Percentiles rank a stretch among this genome's conserved stretches.
Evolutionary conservation across 2,797 vertebrate genomes (phyloP).

Genomic region (Chelon labrosus): DNA sequence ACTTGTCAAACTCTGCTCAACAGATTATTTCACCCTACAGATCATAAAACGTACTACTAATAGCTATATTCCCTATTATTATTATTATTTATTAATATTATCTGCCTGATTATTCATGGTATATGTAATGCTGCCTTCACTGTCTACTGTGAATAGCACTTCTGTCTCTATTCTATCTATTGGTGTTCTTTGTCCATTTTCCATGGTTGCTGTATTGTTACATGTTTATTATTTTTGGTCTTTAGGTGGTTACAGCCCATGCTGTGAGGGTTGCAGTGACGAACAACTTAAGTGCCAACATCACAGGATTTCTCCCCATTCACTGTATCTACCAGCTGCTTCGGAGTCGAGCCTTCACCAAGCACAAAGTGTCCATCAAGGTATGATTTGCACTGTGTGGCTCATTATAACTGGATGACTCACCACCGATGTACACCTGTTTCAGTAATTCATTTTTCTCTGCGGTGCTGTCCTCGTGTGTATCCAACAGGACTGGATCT

Average conservation of each 20-base stretch:
- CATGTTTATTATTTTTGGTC: slow-evolving; percentile 1
- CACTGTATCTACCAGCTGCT: slow-evolving; percentile 99
- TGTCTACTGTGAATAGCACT: too few relatives aligned
- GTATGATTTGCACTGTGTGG: slow-evolving; percentile 70
- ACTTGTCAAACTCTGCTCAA: too few relatives aligned
- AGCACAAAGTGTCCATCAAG: slow-evolving; percentile 99
- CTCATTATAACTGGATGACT: background rate
- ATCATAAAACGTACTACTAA: too few relatives aligned
- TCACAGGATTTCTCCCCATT: slow-evolving; percentile 97
- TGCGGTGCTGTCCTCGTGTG: slow-evolving; percentile 1
- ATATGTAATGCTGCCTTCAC: too few relatives aligned
- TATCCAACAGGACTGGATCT: slow-evolving; percentile 94
- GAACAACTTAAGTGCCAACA: slow-evolving; percentile 95
- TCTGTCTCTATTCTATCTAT: background rate
- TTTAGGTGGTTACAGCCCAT: slow-evolving; percentile 97
- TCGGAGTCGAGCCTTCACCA: slow-evolving; percentile 96
- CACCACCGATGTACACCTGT: background rate
- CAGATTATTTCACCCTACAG: too few relatives aligned
- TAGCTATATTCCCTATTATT: too few relatives aligned
- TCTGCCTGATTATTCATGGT: too few relatives aligned
- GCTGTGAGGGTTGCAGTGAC: slow-evolving; percentile 98
- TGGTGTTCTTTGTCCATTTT: background rate
- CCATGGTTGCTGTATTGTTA: background rate
- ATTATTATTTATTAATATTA: too few relatives aligned
- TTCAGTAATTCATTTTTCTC: background rate